Evolutionary conservation across 2,113 vertebrate species (phyloP).

Genomic region (Cebus imitator): DNA sequence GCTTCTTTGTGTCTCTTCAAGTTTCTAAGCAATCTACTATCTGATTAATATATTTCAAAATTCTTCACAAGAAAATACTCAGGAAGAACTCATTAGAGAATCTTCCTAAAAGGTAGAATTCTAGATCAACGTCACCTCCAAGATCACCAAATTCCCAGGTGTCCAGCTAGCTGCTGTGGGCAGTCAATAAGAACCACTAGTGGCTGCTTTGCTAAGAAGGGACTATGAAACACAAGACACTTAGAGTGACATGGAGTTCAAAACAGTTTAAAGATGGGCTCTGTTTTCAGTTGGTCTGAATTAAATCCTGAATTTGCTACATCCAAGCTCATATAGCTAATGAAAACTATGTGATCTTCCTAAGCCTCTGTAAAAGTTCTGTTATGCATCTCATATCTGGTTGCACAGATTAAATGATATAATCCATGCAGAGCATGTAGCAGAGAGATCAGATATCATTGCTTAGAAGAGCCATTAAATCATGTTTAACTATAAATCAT

Average conservation of each 20-base stretch:
- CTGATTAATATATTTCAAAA: neutral
- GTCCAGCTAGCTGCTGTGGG: neutral
- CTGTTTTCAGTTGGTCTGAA: neutral
- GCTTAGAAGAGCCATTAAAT: slow-evolving; percentile 9
- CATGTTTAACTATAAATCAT: neutral
- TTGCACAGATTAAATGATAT: neutral
- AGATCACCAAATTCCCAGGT: neutral
- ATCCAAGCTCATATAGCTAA: neutral
- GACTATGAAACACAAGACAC: neutral
- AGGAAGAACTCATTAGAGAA: neutral
- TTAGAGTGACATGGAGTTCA: neutral
- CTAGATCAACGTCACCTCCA: neutral
- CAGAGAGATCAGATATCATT: neutral
- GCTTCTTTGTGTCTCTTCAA: neutral
- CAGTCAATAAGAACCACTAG: neutral
- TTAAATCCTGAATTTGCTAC: neutral
- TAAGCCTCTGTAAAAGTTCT: neutral
- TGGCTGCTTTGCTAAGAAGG: neutral
- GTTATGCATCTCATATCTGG: neutral
- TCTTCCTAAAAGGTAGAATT: neutral
- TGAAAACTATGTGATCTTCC: neutral
- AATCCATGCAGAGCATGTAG: neutral
- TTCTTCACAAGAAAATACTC: slow-evolving; percentile 32
- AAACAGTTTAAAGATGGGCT: neutral
- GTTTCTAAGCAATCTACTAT: neutral